Base-by-base conservation (phyloP, 2,888 invertebrate species). In the Sarcophaga variegata region DNA sequence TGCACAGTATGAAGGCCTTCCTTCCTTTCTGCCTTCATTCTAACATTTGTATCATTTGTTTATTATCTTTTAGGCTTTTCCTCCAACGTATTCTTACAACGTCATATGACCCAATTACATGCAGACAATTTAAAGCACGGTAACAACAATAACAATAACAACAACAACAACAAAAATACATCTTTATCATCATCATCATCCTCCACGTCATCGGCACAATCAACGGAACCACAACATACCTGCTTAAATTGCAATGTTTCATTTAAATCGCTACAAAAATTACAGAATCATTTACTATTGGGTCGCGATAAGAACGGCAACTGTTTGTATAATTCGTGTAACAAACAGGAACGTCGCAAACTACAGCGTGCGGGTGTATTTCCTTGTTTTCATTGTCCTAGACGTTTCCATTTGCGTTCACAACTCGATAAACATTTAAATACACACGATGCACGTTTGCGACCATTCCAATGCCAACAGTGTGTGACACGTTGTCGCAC, bases 341-440 rank as follows among this genome's bases (percentile, higher is more conserved):
- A 85, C 47, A 89, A 88, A 66, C 37, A 63, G 60, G 76, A 89
- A 54, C 88, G 89, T 8, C 78, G 87, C 60, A 89, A 88, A 63
- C 60, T 88, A 27, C 89, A 88, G 54, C 88, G 85, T 37, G 77
- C 83, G 67, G 88, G 88, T 17, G 74, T 88, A 45, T 88, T 82
- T 84, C 84, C 88, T n/a, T 89, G 89, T 64, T 81, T 83, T 10
- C 79, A 86, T 25, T 89, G 89, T 27, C 85, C 88, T 17, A 79
- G 82, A 71, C 89, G 89, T 69, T 89, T 89, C 62, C 85, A 88
- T 67, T 67, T 88, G 8, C 84, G 87, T 14, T 74, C 88, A 12
- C 86, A 89, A 67, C 80, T 89, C 20, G 86, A 89, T 45, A 89
- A 88, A 66, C 89, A 89, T 82, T 63, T 89, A 62, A 84, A 81